Evolutionary conservation across 1,140 invertebrate genomes (phyloP), one percentile per base, ranked within the genome.

Genomic region (Eumeta japonica): DNA sequence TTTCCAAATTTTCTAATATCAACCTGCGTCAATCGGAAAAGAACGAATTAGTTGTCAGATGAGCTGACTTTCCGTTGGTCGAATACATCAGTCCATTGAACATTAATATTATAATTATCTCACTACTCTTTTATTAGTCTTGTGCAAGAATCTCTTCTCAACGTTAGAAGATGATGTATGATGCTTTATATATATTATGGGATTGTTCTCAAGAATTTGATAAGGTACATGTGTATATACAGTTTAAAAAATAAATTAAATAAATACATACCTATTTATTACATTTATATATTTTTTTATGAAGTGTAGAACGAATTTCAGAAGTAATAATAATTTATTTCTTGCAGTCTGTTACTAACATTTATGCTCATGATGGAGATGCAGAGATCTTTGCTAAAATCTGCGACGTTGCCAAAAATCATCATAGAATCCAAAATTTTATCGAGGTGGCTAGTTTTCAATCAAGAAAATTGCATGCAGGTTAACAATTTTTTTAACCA

Each of bases 171-270:
- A 76, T 76, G 74, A 73, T 76, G 24, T 59, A 76, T 31, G 70
- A 76, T 37, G 66, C 66, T 15, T 39, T 76, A 41, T 49, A 75
- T 42, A 47, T 76, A 35, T 47, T 76, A 7, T 76, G 71, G 71
- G 71, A 74, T 43, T 74, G 56, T 44, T 61, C 58, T 9, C 52
- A 58, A 19, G 38, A 36, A 29, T 45, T 43, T 18, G 52, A 61
- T 34, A 37, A 35, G 5, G 16, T 39, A 27, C 39, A 35, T 24
- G 10, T 44, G 42, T 61, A n/a, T n/a, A n/a, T 62, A 40, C 30
- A 42, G 1, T 9, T 27, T 24, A 24, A 5, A 24, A 24, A 24
- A 24, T n/a, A n/a, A 7, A 24, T n/a, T 24, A 24, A 24, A n/a
- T 7, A 7, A 7, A n/a, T 24, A 24, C n/a, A 7, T 24, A 24